Base-by-base conservation (phyloP, 2,888 invertebrate species). In the Euplagia quadripunctaria region DNA sequence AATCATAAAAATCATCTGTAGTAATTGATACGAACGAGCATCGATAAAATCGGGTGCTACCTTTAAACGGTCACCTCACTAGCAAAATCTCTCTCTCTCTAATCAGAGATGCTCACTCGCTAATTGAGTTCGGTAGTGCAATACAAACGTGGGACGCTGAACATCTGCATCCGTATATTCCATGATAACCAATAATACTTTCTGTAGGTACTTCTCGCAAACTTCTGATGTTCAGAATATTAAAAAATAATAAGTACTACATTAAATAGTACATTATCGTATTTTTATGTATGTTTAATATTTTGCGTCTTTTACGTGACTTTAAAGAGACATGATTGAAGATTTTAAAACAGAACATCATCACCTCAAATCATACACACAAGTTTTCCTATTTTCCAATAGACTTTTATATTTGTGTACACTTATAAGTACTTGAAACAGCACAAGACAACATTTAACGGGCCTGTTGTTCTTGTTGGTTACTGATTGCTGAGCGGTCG, bases 61-160 rank as follows among this genome's bases (percentile, higher is more conserved):
- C 52, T 31, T 58, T 31, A 77, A 77, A 82, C 70, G 72, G 68
- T 70, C 42, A 65, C 79, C 65, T 75, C 73, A 69, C 73, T 69
- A 73, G 64, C 72, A 64, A 68, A 61, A 51, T 68, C 67, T 64
- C 63, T 1, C 63, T 1, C 61, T 58, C 69, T 69, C 65, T 73
- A 73, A 73, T 73, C 69, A 73, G 69, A 73, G 73, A 73, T 65
- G 65, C 70, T 73, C 68, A 74, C 70, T 72, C 64, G 64, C 74
- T 82, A 77, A 82, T 82, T 81, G 74, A 79, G 73, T 76, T 76
- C 73, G 58, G 65, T 42, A 52, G 69, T 70, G 73, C 69, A 70
- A 58, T 65, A 65, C 65, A 69, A 73, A 65, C 61, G 69, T 65
- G 68, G 55, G 68, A 68, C 49, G 55, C 9, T 65, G 17, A 61